A percentile compares a stretch with the other conserved stretches of the same genome.
These are phyloP conservation scores for Oreochromis spilurus DNA, from an alignment of 2,113 vertebrate genomes.

Conservation along the genomic window DNA sequence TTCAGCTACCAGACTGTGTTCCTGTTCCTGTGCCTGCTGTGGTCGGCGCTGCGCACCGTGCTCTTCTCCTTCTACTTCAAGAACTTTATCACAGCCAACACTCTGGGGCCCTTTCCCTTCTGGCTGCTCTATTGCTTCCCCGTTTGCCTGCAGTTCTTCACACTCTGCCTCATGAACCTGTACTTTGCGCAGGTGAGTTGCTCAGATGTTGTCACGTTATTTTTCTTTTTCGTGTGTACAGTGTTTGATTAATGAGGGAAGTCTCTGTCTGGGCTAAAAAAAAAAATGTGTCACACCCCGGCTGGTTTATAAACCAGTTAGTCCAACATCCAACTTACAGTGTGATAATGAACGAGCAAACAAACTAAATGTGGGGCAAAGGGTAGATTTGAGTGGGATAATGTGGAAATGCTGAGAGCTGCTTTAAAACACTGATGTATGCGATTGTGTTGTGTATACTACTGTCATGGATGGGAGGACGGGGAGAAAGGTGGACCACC, in stretches of 20 bases:
- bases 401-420: not conserved
- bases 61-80: slow-evolving; percentile 98
- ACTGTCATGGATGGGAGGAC: not conserved
- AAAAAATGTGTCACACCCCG: not conserved
- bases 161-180: slow-evolving; percentile 93
- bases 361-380: not conserved
- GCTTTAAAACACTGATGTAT: not conserved
- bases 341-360: not conserved
- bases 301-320: not conserved
- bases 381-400: not conserved
- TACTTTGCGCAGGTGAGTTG: slow-evolving; percentile 91
- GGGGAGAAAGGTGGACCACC: not conserved
- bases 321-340: not conserved
- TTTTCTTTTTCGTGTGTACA: not conserved
- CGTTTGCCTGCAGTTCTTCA: slow-evolving; percentile 98
- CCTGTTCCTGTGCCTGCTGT: slow-evolving; percentile 94
- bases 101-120: slow-evolving; percentile 86
- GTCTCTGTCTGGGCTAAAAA: not conserved
- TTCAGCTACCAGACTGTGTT: slow-evolving; percentile 96
- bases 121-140: slow-evolving; percentile 98
- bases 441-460: not conserved
- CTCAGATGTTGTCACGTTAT: not conserved
- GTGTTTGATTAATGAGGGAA: not conserved
- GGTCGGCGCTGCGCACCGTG: slow-evolving; percentile 90
- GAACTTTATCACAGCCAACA: slow-evolving; percentile 89